These are phyloP conservation scores for Micromys minutus DNA, from an alignment of 2,113 vertebrate genomes.

Conservation along the genomic window DNA sequence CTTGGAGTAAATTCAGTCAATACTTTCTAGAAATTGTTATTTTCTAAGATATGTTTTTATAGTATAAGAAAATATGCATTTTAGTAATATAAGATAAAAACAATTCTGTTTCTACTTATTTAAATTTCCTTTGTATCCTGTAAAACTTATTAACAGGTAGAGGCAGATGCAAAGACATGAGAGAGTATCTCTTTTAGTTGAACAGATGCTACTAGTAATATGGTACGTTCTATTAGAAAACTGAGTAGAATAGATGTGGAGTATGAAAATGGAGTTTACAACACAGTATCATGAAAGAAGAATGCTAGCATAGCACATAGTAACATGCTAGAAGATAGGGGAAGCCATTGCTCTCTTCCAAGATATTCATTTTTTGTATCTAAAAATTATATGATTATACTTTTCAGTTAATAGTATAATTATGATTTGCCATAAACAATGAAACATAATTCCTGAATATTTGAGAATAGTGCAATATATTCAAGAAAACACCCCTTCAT, in stretches of 20 bases:
- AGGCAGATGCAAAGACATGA: constrained; percentile 18
- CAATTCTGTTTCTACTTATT: constrained; percentile 50
- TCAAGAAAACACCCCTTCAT: neutral
- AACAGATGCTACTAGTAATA: constrained; percentile 53
- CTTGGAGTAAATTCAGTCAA: neutral
- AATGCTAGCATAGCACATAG: neutral
- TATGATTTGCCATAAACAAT: neutral
- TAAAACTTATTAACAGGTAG: constrained; percentile 57
- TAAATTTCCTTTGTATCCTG: constrained; percentile 36
- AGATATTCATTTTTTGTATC: neutral
- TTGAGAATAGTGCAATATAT: neutral
- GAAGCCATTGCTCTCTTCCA: neutral
- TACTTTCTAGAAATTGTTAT: constrained; percentile 39
- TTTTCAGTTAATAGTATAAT: neutral
- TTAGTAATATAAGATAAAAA: constrained; percentile 65
- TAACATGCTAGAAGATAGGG: neutral
- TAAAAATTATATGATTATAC: neutral
- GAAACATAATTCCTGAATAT: constrained; percentile 10
- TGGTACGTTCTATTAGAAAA: constrained; percentile 19
- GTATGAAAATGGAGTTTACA: neutral
- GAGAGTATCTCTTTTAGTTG: constrained; percentile 1
- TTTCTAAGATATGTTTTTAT: constrained; percentile 40
- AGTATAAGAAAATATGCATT: constrained; percentile 28
- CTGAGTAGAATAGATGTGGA: neutral
- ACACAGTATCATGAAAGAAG: neutral